phyloP scores from a whole-genome alignment of 2,113 vertebrate species.

The Alexandromys fortis region DNA sequence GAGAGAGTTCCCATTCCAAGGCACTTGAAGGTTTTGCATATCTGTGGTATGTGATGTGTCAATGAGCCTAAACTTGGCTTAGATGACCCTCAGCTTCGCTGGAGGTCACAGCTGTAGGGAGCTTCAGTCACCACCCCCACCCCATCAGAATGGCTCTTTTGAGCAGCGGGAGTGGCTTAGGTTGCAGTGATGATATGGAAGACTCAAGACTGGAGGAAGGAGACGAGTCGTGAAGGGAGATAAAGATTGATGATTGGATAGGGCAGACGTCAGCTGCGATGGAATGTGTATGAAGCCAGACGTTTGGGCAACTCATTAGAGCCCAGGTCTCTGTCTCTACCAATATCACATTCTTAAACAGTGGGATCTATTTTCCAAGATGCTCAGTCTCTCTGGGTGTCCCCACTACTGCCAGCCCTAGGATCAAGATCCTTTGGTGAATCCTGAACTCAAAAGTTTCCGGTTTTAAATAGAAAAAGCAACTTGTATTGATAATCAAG shows the following conservation, averaged over 20 bases:
- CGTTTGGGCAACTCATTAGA: background rate
- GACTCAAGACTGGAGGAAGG: slow-evolving; percentile 41
- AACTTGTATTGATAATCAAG: background rate
- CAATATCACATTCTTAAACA: slow-evolving; percentile 26
- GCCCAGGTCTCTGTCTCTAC: background rate
- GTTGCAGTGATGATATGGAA: slow-evolving; percentile 1
- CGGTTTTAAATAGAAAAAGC: background rate
- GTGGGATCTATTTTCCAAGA: background rate
- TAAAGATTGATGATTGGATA: slow-evolving; percentile 71
- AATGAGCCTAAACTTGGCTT: slow-evolving; percentile 49
- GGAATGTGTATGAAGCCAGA: slow-evolving; percentile 62
- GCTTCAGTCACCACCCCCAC: background rate
- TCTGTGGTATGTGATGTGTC: slow-evolving; percentile 57
- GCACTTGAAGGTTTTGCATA: background rate
- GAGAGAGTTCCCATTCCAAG: background rate
- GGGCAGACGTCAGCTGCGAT: slow-evolving; percentile 63
- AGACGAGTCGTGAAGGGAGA: slow-evolving; percentile 55
- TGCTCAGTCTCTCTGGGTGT: background rate
- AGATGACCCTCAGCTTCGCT: slow-evolving; percentile 49
- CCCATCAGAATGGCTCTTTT: slow-evolving; percentile 63
- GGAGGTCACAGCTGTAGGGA: slow-evolving; percentile 68
- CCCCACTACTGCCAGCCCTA: background rate
- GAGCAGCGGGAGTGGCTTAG: slow-evolving; percentile 33
- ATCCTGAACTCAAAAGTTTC: background rate
- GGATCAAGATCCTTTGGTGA: background rate